phyloP scores from a whole-genome alignment of 2,113 vertebrate species.

The Labrus mixtus region DNA sequence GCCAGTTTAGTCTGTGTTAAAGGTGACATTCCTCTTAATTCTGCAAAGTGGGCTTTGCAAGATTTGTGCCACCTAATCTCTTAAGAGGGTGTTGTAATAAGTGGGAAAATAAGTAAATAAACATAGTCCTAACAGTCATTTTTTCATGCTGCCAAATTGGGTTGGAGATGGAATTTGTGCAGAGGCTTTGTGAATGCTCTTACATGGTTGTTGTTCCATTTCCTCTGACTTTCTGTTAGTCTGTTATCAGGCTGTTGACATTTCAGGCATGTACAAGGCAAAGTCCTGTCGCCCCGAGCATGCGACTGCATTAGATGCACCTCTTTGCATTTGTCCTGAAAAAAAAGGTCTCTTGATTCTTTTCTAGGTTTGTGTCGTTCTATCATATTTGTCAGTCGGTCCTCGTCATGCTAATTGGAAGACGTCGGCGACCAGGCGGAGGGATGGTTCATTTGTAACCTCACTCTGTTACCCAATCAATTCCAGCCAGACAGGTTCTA shows the following conservation, averaged over 20 bases:
- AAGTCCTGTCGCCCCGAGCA: background rate
- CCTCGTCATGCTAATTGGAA: constrained; percentile 17
- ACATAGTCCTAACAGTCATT: background rate
- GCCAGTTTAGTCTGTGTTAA: constrained; percentile 37
- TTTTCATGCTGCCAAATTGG: constrained; percentile 19
- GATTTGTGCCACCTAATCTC: constrained; percentile 40
- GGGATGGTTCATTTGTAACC: constrained; percentile 70
- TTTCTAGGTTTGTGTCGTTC: constrained; percentile 3
- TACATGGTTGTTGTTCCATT: background rate
- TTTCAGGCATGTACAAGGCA: constrained; percentile 16
- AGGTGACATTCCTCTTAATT: constrained; percentile 41
- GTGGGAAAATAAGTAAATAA: constrained; percentile 23
- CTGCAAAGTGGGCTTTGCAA: constrained; percentile 30
- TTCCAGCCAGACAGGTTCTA: constrained; percentile 71
- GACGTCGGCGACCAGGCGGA: constrained; percentile 30
- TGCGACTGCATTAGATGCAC: background rate
- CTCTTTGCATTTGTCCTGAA: constrained; percentile 2
- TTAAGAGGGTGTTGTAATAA: constrained; percentile 20
- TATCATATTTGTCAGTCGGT: constrained; percentile 12
- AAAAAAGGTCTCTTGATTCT: background rate
- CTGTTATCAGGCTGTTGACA: constrained; percentile 24
- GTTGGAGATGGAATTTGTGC: constrained; percentile 28
- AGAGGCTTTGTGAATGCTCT: constrained; percentile 6
- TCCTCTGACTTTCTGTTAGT: constrained; percentile 3
- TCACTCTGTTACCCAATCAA: constrained; percentile 62